Conservation (phyloP, 2,113 vertebrate genomes). For the Prolemur simus region DNA sequence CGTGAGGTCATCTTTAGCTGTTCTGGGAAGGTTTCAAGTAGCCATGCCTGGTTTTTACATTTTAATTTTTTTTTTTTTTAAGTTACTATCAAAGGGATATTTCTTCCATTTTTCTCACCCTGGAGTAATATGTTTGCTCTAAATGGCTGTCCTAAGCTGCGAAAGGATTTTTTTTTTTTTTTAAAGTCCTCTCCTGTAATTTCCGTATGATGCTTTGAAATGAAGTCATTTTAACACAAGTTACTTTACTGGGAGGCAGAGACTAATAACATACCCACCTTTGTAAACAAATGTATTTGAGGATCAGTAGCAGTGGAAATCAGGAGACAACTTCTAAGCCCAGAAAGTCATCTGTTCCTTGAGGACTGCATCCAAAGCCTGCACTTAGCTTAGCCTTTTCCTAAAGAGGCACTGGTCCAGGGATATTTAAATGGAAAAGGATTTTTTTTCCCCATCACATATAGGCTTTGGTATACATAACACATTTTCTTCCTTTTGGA, state of each 20-base stretch:
- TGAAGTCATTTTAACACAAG: not conserved
- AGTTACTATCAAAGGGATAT: conserved; percentile 62
- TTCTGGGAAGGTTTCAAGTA: not conserved
- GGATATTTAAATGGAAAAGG: not conserved
- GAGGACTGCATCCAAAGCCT: rapidly evolving
- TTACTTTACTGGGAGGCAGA: not conserved
- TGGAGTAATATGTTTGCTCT: conserved; percentile 50
- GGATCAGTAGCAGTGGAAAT: not conserved
- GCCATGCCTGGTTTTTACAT: conserved; percentile 51
- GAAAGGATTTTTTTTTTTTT: conserved; percentile 50
- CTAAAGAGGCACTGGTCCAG: not conserved
- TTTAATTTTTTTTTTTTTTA: conserved; percentile 18
- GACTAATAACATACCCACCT: not conserved
- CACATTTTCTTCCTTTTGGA: not conserved
- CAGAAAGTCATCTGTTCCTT: not conserved
- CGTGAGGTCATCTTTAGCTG: not conserved
- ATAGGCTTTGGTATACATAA: not conserved
- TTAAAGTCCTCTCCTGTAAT: conserved; percentile 60
- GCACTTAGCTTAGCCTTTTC: not conserved
- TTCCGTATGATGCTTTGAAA: conserved; percentile 36
- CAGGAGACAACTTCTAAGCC: not conserved
- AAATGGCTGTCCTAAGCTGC: conserved; percentile 31
- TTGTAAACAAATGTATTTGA: conserved; percentile 52
- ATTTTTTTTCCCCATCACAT: not conserved
- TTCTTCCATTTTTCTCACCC: conserved; percentile 61